A percentile compares a stretch with the other conserved stretches of the same genome.
These are phyloP conservation scores for Crypturellus undulatus DNA, from an alignment of 2,113 vertebrate genomes.

Conservation along the genomic window DNA sequence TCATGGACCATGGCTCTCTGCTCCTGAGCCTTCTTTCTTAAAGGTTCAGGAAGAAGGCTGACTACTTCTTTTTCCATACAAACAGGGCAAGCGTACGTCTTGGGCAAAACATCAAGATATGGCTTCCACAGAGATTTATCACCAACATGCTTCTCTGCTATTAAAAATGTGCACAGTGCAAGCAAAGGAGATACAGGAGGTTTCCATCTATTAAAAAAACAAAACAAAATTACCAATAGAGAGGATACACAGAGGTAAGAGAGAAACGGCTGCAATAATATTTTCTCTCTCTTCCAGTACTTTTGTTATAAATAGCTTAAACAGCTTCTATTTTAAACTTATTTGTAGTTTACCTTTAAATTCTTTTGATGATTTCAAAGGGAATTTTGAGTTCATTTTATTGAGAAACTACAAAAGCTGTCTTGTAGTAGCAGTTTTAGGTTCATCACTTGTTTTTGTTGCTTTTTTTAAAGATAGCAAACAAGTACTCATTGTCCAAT, in stretches of 20 bases:
- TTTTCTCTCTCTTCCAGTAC: background rate
- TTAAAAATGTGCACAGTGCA: conserved; percentile 89
- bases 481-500: background rate
- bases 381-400: background rate
- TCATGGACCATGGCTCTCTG: conserved; percentile 79
- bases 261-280: background rate
- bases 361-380: conserved; percentile 11
- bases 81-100: conserved; percentile 85
- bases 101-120: conserved; percentile 88
- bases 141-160: conserved; percentile 85
- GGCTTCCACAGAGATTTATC: conserved; percentile 86
- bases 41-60: conserved; percentile 76
- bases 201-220: conserved; percentile 72
- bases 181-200: conserved; percentile 84
- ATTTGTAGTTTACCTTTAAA: background rate
- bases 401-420: background rate
- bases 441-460: background rate
- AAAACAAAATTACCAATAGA: background rate
- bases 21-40: conserved; percentile 77
- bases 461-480: background rate
- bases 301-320: background rate
- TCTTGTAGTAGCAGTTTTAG: background rate
- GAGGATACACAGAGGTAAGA: background rate
- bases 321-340: conserved; percentile 4
- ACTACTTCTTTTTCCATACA: conserved; percentile 78